phyloP scores from a whole-genome alignment of 2,888 invertebrate species.

The Synanthedon formicaeformis region DNA sequence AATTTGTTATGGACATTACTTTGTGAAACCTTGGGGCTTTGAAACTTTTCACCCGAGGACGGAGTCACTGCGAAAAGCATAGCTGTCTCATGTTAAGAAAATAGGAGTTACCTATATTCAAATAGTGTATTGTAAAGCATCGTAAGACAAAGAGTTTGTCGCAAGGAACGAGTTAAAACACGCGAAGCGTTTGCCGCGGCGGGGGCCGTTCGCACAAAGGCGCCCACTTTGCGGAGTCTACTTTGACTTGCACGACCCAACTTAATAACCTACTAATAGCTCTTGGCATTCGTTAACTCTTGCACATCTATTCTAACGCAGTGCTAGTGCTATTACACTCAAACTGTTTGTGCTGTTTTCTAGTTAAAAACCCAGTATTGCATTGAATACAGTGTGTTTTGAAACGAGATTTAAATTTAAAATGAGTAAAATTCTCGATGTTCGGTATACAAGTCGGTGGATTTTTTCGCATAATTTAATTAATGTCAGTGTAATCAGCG shows the following conservation, averaged over 20 bases:
- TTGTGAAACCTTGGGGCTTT: too few species aligned
- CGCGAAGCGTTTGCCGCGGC: slow-evolving; percentile 28
- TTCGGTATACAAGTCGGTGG: background rate
- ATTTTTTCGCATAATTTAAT: slow-evolving; percentile 60
- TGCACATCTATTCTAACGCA: background rate
- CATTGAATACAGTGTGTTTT: background rate
- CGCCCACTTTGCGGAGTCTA: slow-evolving; percentile 57
- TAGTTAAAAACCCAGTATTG: background rate
- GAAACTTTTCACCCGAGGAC: too few species aligned
- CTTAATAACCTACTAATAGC: slow-evolving; percentile 60
- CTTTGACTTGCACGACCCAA: slow-evolving; percentile 55
- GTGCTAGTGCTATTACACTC: background rate
- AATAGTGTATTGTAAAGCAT: slow-evolving; percentile 33
- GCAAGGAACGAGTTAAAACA: slow-evolving; percentile 33
- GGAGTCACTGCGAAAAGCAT: too few species aligned
- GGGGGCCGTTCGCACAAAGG: slow-evolving; percentile 33
- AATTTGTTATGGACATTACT: too few species aligned
- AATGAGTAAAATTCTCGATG: background rate
- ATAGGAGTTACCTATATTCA: background rate
- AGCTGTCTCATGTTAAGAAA: too few species aligned
- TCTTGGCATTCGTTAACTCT: background rate
- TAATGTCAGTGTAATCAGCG: slow-evolving; percentile 69
- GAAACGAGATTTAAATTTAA: background rate
- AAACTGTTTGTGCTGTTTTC: background rate
- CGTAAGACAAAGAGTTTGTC: slow-evolving; percentile 54